phyloP scores from a whole-genome alignment of 2,888 invertebrate genomes.

The Galeopsomyia nigrocyanea region DNA sequence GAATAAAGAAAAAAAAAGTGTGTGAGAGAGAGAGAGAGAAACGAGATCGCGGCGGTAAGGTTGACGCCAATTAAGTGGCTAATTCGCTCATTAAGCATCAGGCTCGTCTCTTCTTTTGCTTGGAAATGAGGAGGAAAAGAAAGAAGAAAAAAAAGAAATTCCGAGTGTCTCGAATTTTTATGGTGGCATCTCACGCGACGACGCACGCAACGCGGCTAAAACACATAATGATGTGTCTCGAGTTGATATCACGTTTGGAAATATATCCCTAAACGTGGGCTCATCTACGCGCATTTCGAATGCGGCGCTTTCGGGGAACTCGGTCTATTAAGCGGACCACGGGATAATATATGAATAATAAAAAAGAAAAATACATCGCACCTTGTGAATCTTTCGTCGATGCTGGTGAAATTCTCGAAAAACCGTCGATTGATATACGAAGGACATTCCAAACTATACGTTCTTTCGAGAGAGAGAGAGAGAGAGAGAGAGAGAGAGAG shows the following conservation, averaged over 20 bases:
- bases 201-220: neutral
- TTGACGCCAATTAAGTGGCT: slow-evolving; percentile 50
- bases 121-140: neutral
- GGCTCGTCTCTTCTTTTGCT: neutral
- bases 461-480: too few relatives aligned
- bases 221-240: slow-evolving; percentile 31
- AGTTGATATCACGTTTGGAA: slow-evolving; percentile 23
- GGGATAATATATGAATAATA: neutral
- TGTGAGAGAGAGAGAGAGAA: neutral
- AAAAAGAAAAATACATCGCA: slow-evolving; percentile 22
- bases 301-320: slow-evolving; percentile 19
- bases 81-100: slow-evolving; percentile 48
- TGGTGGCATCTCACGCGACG: slow-evolving; percentile 25
- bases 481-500: too few relatives aligned
- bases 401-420: neutral
- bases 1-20: neutral
- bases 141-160: neutral
- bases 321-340: slow-evolving; percentile 18
- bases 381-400: slow-evolving; percentile 39
- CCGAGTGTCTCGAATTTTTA: slow-evolving; percentile 18
- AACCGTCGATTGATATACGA: too few relatives aligned
- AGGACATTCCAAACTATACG: too few relatives aligned
- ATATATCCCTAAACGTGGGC: neutral
- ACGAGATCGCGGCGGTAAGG: slow-evolving; percentile 13
- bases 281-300: neutral